Evolutionary conservation across 2,113 vertebrate genomes (phyloP), one percentile per base, ranked within the genome.

Genomic region (Myocastor coypus): DNA sequence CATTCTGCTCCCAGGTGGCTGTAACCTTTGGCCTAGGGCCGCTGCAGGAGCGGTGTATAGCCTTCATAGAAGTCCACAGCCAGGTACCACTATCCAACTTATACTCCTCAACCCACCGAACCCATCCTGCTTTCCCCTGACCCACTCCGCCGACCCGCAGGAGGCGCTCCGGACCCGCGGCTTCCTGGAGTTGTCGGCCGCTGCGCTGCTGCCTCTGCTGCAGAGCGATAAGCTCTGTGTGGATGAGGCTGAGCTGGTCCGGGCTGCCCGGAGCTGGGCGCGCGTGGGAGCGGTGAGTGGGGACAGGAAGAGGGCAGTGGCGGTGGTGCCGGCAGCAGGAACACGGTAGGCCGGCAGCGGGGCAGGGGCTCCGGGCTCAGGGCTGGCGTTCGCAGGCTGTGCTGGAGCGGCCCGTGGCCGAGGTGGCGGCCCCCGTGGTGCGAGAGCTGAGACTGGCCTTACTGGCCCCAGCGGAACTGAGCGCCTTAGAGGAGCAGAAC

Each of bases 221-320:
- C 97, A 96, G 91, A 99, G 99, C 0, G 98, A 99, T 96, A 96
- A 73, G 71, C 96, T 99, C 91, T 69, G 95, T 0, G 97, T 98
- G 46, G 99, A 99, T 0, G 99, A 99, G 82, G 87, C 97, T 59
- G 98, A 99, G 24, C 98, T 99, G 46, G 98, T 99, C 50, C 91
- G 95, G 83, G 98, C 98, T 2, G 98, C 98, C 87, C 92, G 98
- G 69, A 98, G 98, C 90, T 99, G 99, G 99, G 98, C 98, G 0
- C 98, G 98, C 0, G 98, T 99, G 97, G 98, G 98, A 91, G 98
- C 98, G 0, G 99, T 99, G 98, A 98, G 98, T 96, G 19, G 30
- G 66, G 59, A 1, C 42, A 55, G 46, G 8, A 37, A 57, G 61
- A 16, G 64, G 46, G 16, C 40, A 26, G 32, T 11, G 42, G 83